Evolutionary conservation across 2,113 vertebrate species (phyloP).

Genomic region (Progne subis): DNA sequence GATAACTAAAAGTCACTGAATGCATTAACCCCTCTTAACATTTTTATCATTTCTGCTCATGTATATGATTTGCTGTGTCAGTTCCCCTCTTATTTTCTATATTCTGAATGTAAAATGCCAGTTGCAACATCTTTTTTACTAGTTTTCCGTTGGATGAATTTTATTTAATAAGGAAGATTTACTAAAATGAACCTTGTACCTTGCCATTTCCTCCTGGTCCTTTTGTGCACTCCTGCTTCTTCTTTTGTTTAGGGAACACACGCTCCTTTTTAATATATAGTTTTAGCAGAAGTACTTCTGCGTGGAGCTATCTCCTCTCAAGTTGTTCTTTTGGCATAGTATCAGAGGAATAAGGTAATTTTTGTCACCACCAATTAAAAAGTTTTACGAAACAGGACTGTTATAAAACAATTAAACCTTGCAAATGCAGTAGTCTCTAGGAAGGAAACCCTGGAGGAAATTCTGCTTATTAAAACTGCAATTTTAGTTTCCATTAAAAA

Average conservation of each 20-base stretch:
- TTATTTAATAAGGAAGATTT: neutral
- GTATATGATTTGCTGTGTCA: neutral
- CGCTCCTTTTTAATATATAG: neutral
- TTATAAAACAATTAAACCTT: conserved; percentile 88
- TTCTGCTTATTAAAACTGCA: conserved; percentile 87
- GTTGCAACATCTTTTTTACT: neutral
- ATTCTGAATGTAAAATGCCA: neutral
- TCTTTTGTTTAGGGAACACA: neutral
- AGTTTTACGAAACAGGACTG: conserved; percentile 82
- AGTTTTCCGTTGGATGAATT: neutral
- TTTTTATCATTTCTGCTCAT: neutral
- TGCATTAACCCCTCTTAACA: neutral
- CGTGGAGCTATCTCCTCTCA: neutral
- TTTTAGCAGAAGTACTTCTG: conserved; percentile 14
- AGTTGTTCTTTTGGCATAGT: conserved; percentile 63
- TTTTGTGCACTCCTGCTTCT: neutral
- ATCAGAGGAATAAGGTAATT: conserved; percentile 79
- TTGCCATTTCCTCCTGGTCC: neutral
- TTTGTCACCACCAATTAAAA: conserved; percentile 87
- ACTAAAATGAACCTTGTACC: neutral
- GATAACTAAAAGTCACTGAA: neutral
- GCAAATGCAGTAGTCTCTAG: conserved; percentile 81
- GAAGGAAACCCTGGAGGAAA: conserved; percentile 83
- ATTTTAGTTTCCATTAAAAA: conserved; percentile 88
- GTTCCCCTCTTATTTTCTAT: neutral